Evolutionary conservation across 2,888 invertebrate species (phyloP), one percentile per base, ranked within the genome.

Genomic region (Hermodice carunculata): DNA sequence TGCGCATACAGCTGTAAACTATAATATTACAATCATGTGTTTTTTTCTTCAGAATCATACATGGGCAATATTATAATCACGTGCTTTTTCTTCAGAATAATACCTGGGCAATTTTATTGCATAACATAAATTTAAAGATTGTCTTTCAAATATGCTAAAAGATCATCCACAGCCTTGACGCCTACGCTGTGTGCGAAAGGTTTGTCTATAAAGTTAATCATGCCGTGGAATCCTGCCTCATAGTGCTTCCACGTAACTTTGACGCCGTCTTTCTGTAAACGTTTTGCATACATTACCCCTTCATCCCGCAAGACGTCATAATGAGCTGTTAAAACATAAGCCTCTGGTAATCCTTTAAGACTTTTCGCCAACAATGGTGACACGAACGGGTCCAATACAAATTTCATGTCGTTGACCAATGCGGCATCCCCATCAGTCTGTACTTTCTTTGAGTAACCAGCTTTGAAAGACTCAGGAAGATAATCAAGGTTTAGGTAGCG

Each of bases 261-360:
- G 11, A 81, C 79, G 1, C 76, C 78, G 11, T 67, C 72, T 29
- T 76, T 76, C 64, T 73, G 64, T 49, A 86, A 70, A 63, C 85
- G 68, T 31, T 80, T 71, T 0, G 80, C 81, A 64, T 85, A 86
- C 78, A 86, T 80, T 5, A 83, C 68, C 14, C 81, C 84, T 64
- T 87, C 87, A 67, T 87, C 86, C 2, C 86, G 70, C 11, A 86
- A 76, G 2, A 85, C 81, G 64, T 87, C 87, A 69, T 81, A 85
- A 48, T 86, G 82, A 32, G 84, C 81, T 19, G 86, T 85, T 8
- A 84, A 73, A 44, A 87, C 73, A 57, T 84, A 83, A 1, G 85
- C 76, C 34, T 77, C 74, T 1, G 86, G 83, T 42, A 84, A 67
- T 11, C 74, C 77, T 6, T 66, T 61, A 14, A 83, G 64, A 26